A percentile compares a stretch with the other conserved stretches of the same genome.
phyloP scores from a whole-genome alignment of 2,888 invertebrate species.

The Lasioglossum malachurum region DNA sequence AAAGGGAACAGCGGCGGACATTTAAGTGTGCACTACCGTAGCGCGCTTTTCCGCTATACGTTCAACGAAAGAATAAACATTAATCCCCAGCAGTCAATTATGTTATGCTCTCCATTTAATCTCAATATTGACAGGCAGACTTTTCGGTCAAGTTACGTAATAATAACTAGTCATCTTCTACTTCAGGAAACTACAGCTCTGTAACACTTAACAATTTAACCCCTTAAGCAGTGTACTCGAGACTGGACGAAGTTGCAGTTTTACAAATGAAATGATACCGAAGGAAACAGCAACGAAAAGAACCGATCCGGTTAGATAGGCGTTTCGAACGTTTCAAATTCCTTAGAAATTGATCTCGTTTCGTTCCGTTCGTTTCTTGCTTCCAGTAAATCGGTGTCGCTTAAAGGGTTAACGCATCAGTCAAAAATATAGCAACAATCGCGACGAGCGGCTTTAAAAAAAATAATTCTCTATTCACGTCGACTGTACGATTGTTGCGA shows the following conservation, averaged over 20 bases:
- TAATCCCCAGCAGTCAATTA: background rate
- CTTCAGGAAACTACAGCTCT: slow-evolving; percentile 9
- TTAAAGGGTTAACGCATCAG: slow-evolving; percentile 36
- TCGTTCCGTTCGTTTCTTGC: background rate
- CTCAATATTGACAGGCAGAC: background rate
- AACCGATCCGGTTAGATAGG: background rate
- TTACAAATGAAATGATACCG: background rate
- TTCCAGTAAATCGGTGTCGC: background rate
- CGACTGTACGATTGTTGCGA: slow-evolving; percentile 32
- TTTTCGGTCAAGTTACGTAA: slow-evolving; percentile 25
- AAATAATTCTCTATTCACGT: slow-evolving; percentile 33
- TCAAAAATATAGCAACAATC: slow-evolving; percentile 39
- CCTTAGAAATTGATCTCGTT: background rate
- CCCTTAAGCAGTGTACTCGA: slow-evolving; percentile 29
- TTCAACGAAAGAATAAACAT: background rate
- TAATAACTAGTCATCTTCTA: slow-evolving; percentile 30
- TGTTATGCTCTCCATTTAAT: background rate
- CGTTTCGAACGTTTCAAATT: background rate
- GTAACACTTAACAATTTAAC: slow-evolving; percentile 23
- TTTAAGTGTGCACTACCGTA: background rate
- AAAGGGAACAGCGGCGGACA: background rate
- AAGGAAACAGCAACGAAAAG: background rate
- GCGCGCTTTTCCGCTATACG: background rate
- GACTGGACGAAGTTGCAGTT: background rate
- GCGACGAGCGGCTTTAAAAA: slow-evolving; percentile 5